A percentile compares a stretch with the other conserved stretches of the same genome.
Conservation (phyloP, 2,888 invertebrate genomes). For the Punctoribates punctum region DNA sequence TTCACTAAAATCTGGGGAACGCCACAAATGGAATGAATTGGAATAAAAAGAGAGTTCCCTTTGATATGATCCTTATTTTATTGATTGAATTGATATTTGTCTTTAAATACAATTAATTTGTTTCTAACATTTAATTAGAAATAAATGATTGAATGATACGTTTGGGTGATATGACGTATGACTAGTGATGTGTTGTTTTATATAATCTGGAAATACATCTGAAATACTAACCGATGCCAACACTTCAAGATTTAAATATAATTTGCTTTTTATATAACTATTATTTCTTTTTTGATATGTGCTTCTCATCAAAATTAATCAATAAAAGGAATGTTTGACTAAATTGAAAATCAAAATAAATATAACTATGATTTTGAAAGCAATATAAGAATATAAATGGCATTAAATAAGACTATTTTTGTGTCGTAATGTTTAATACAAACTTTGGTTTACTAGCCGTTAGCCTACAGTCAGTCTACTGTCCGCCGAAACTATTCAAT, state of each 20-base stretch:
- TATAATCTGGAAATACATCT: too few relatives aligned
- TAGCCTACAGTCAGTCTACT: neutral
- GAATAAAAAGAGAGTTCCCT: too few relatives aligned
- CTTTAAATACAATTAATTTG: neutral
- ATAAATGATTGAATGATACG: slow-evolving; percentile 3
- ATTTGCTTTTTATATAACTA: slow-evolving; percentile 11
- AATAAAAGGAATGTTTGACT: slow-evolving; percentile 33
- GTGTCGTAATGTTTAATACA: neutral
- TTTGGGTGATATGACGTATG: slow-evolving; percentile 6
- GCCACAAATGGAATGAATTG: too few relatives aligned
- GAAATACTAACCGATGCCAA: slow-evolving; percentile 17
- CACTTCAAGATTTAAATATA: slow-evolving; percentile 15
- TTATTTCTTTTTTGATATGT: slow-evolving; percentile 26
- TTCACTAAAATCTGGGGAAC: too few relatives aligned
- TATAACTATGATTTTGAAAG: neutral
- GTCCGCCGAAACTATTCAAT: neutral
- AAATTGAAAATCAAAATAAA: neutral
- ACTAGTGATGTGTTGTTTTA: slow-evolving; percentile 23
- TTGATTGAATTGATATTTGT: too few relatives aligned
- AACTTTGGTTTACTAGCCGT: slow-evolving; percentile 32
- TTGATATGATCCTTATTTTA: too few relatives aligned
- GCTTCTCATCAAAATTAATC: neutral
- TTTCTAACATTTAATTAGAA: slow-evolving; percentile 8
- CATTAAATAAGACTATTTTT: neutral
- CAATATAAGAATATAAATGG: neutral